Conservation (phyloP, 1,140 invertebrate genomes). For the Zaprionus nigranus region DNA sequence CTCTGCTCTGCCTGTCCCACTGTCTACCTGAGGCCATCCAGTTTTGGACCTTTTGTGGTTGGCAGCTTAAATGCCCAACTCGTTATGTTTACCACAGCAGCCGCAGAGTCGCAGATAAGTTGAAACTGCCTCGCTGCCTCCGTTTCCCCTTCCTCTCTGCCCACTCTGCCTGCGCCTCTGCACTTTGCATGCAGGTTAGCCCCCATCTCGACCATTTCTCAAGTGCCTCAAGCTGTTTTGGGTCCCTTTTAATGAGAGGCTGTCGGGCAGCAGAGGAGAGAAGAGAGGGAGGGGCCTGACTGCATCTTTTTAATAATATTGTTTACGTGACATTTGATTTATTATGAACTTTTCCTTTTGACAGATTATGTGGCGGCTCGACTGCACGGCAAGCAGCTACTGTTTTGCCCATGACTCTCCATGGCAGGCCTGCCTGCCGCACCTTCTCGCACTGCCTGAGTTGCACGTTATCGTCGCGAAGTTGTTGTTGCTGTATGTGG, state of each 20-base stretch:
- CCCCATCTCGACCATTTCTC: neutral
- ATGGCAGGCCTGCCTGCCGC: neutral
- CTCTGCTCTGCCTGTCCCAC: neutral
- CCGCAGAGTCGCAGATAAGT: constrained; percentile 34
- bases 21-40: constrained; percentile 46
- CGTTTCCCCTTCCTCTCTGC: neutral
- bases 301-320: constrained; percentile 82
- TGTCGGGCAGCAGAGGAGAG: constrained; percentile 7
- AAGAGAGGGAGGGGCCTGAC: constrained; percentile 38
- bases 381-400: constrained; percentile 66
- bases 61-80: constrained; percentile 71
- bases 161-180: constrained; percentile 13
- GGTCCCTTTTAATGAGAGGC: constrained; percentile 69
- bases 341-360: constrained; percentile 83
- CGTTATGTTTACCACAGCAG: constrained; percentile 68
- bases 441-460: neutral
- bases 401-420: constrained; percentile 45
- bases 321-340: constrained; percentile 84
- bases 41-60: constrained; percentile 65
- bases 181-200: constrained; percentile 60
- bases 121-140: constrained; percentile 18
- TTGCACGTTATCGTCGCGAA: constrained; percentile 19
- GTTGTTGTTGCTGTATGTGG: constrained; percentile 18
- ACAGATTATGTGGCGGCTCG: constrained; percentile 80
- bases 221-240: constrained; percentile 37